Percentiles rank a stretch among this genome's conserved stretches.
Conservation (phyloP, 1,140 invertebrate species). For the Ips typographus region DNA sequence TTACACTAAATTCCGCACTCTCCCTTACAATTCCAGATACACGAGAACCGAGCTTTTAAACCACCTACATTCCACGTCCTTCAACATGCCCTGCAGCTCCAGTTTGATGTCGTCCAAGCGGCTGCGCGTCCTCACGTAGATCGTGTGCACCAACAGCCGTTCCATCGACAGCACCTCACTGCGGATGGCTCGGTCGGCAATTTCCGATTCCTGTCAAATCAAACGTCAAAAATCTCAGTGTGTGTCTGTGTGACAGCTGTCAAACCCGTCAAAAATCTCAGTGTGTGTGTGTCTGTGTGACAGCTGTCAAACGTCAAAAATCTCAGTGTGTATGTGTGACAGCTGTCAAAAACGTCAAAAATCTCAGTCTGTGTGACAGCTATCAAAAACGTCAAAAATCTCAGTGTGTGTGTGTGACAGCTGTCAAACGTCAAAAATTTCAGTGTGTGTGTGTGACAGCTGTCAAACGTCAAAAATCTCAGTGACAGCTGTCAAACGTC, state of each 20-base stretch:
- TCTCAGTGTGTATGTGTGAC: too few relatives aligned
- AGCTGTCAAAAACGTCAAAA: constrained; percentile 42
- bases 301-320: neutral
- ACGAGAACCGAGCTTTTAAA: constrained; percentile 5
- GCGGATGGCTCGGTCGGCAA: constrained; percentile 76
- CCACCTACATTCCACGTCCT: constrained; percentile 69
- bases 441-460: too few relatives aligned
- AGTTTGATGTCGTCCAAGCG: constrained; percentile 82
- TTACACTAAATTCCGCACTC: neutral
- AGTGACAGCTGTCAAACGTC: neutral
- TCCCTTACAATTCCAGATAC: neutral
- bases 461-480: neutral
- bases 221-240: too few relatives aligned
- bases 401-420: too few relatives aligned
- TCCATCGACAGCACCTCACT: constrained; percentile 93
- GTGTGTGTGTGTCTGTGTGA: too few relatives aligned
- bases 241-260: too few relatives aligned
- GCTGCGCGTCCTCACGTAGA: constrained; percentile 86
- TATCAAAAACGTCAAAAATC: too few relatives aligned
- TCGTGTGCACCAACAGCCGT: constrained; percentile 93
- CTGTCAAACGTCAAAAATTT: neutral
- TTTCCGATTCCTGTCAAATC: constrained; percentile 63
- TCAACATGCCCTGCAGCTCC: constrained; percentile 71
- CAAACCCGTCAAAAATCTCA: constrained; percentile 1
- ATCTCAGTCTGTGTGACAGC: too few relatives aligned